A percentile compares a stretch with the other conserved stretches of the same genome.
Conservation (phyloP, 2,113 vertebrate genomes). For the Cheirogaleus medius region DNA sequence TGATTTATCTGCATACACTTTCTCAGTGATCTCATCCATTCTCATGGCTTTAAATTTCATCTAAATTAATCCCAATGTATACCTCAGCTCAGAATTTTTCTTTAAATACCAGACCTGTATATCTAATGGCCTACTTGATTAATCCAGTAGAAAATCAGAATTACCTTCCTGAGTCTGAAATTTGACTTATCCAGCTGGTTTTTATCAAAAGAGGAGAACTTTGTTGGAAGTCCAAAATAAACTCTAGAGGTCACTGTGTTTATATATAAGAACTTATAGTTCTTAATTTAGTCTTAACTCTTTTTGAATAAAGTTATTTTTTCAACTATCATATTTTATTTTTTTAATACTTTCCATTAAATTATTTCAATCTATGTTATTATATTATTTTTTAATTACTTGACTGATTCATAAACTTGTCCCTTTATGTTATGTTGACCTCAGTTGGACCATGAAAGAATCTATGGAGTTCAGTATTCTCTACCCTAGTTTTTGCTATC, state of each 20-base stretch:
- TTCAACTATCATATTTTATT: background rate
- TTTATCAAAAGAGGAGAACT: background rate
- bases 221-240: background rate
- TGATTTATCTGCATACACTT: background rate
- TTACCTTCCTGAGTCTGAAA: background rate
- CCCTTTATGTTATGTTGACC: background rate
- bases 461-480: background rate
- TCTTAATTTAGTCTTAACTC: background rate
- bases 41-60: background rate
- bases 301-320: constrained; percentile 17
- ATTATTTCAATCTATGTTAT: background rate
- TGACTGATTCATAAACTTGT: background rate
- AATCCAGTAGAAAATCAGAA: constrained; percentile 19
- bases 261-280: background rate
- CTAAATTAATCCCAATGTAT: background rate
- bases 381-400: background rate
- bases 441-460: background rate
- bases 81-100: background rate
- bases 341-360: background rate
- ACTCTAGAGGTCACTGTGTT: background rate
- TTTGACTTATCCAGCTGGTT: background rate
- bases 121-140: background rate
- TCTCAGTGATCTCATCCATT: background rate
- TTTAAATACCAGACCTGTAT: background rate
- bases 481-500: background rate